These are phyloP conservation scores for Anseranas semipalmata DNA, from an alignment of 2,113 vertebrate species.

Conservation along the genomic window DNA sequence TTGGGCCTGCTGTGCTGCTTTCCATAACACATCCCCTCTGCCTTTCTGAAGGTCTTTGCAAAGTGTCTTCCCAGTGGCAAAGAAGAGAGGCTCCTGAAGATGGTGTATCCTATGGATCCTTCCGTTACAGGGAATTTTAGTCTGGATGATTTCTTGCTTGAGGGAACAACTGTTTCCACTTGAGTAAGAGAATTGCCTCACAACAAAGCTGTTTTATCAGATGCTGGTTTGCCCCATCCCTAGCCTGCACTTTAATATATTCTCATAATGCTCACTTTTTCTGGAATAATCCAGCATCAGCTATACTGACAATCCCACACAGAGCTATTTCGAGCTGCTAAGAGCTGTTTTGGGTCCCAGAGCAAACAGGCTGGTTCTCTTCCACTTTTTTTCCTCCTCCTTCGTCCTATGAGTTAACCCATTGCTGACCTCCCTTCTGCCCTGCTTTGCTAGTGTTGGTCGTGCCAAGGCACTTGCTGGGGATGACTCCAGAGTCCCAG, in stretches of 20 bases:
- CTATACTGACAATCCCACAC: background rate
- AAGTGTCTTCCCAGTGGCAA: background rate
- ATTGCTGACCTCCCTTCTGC: background rate
- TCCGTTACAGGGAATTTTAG: background rate
- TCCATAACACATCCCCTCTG: background rate
- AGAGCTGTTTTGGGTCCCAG: background rate
- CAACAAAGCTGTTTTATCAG: background rate
- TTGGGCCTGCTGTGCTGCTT: background rate
- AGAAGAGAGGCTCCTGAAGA: background rate
- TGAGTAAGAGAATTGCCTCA: background rate
- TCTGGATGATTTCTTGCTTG: background rate
- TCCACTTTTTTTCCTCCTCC: background rate
- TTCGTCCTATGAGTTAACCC: background rate
- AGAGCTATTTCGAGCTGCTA: background rate
- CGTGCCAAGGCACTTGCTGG: background rate
- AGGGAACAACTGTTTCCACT: background rate
- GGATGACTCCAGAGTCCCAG: background rate
- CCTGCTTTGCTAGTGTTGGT: background rate
- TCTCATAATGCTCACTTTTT: constrained; percentile 20
- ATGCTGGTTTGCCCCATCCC: background rate
- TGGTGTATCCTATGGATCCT: background rate
- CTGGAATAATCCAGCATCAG: background rate
- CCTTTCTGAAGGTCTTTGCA: background rate
- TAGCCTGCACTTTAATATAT: background rate
- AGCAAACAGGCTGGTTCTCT: background rate